Conservation (phyloP, 2,888 invertebrate genomes). For the Drosophila macrothrix region DNA sequence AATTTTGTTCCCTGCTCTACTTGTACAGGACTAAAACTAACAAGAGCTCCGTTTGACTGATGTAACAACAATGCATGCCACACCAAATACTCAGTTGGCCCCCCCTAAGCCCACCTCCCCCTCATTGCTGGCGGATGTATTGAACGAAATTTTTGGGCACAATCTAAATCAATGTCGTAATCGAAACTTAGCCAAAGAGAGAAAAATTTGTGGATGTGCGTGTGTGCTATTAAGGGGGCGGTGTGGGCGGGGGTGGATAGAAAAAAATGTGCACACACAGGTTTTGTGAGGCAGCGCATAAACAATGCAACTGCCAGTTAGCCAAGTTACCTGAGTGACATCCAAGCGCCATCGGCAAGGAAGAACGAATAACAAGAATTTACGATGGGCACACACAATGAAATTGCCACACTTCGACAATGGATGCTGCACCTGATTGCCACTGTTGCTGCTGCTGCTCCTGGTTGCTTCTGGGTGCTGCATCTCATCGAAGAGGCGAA, state of each 20-base stretch:
- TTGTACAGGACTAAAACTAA: conserved; percentile 11
- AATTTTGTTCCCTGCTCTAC: conserved; percentile 34
- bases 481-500: conserved; percentile 27
- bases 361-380: conserved; percentile 71
- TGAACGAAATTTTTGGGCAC: conserved; percentile 8
- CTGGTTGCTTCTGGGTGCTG: not conserved
- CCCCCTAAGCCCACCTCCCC: not conserved
- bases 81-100: not conserved
- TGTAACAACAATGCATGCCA: conserved; percentile 19
- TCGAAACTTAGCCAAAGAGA: conserved; percentile 13
- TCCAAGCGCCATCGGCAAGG: conserved; percentile 38
- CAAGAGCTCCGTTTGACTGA: conserved; percentile 13
- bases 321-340: conserved; percentile 51
- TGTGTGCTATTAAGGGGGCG: conserved; percentile 49
- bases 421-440: conserved; percentile 9
- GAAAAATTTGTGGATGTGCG: conserved; percentile 55
- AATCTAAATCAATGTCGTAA: conserved; percentile 28
- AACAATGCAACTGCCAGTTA: conserved; percentile 73
- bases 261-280: conserved; percentile 57
- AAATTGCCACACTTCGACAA: conserved; percentile 66
- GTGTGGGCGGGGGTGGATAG: not conserved
- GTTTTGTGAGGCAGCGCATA: conserved; percentile 57
- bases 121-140: conserved; percentile 2
- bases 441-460: conserved; percentile 5
- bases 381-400: conserved; percentile 77